phyloP scores from a whole-genome alignment of 2,113 vertebrate genomes.

The Camelus dromedarius region DNA sequence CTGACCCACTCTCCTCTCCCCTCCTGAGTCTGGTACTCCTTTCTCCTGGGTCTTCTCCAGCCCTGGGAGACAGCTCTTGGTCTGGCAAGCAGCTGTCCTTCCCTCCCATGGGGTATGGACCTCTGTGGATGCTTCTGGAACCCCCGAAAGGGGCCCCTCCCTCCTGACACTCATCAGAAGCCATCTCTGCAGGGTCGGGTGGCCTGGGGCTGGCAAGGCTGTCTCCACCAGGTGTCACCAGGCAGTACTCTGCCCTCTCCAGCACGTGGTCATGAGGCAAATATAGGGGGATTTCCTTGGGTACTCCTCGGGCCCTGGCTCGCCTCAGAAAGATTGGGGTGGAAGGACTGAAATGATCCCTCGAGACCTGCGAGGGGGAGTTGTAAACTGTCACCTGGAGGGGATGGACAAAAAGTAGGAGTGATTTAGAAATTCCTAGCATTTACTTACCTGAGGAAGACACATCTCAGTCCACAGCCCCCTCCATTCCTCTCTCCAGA shows the following conservation, averaged over 20 bases:
- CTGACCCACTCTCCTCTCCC: constrained; percentile 38
- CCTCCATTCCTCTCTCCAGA: not conserved
- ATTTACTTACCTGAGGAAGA: not conserved
- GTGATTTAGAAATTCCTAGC: not conserved
- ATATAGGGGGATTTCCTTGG: constrained; percentile 54
- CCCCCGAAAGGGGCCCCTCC: not conserved
- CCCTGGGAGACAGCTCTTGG: constrained; percentile 13
- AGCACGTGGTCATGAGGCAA: constrained; percentile 73
- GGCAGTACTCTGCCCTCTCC: not conserved
- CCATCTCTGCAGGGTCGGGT: not conserved
- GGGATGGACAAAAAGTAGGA: not conserved
- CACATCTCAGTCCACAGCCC: not conserved
- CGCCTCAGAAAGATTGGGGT: constrained; percentile 76
- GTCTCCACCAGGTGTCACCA: not conserved
- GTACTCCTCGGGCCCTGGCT: constrained; percentile 54
- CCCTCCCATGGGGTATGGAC: not conserved
- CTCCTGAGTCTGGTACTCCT: not conserved
- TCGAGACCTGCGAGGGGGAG: constrained; percentile 56
- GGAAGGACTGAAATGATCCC: constrained; percentile 65
- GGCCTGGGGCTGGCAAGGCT: not conserved
- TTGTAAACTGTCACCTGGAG: constrained; percentile 70
- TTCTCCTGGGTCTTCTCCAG: not conserved
- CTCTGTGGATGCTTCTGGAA: not conserved
- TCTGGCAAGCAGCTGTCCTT: not conserved
- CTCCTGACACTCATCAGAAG: not conserved